Conservation (phyloP, 1,140 invertebrate genomes). For the Pteromalus puparum region DNA sequence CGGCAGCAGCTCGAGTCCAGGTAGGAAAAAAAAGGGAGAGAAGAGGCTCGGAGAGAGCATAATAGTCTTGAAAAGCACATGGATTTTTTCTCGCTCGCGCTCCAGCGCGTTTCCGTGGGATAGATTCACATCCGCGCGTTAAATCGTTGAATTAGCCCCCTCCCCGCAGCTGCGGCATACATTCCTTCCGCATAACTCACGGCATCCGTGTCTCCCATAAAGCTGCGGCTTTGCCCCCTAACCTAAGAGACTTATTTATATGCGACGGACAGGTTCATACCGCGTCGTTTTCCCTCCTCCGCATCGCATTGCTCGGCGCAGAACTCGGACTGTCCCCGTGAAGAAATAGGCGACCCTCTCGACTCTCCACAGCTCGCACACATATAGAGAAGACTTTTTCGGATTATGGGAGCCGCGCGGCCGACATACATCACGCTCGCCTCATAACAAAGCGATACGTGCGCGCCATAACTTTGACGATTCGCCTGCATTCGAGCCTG, state of each 20-base stretch:
- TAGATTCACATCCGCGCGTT: constrained; percentile 55
- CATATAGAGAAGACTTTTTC: neutral
- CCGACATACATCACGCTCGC: neutral
- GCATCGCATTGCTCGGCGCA: neutral
- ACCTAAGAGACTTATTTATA: constrained; percentile 69
- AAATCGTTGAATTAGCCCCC: constrained; percentile 58
- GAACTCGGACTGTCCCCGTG: neutral
- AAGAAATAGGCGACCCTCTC: neutral
- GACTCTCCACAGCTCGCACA: neutral
- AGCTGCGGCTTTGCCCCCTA: constrained; percentile 63
- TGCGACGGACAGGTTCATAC: constrained; percentile 66
- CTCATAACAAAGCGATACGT: neutral
- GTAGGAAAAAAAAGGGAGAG: constrained; percentile 33
- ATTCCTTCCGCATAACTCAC: constrained; percentile 65
- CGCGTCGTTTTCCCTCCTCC: constrained; percentile 16
- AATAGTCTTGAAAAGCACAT: neutral
- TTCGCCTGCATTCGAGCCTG: neutral
- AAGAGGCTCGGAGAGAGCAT: constrained; percentile 18
- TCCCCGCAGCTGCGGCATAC: constrained; percentile 58
- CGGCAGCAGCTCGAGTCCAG: constrained; percentile 13
- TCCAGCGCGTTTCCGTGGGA: constrained; percentile 46
- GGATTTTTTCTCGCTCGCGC: neutral
- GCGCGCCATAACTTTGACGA: neutral
- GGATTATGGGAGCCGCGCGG: neutral
- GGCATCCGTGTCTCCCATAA: constrained; percentile 65